Conservation (phyloP, 2,797 vertebrate species). For the Malurus leucopterus region DNA sequence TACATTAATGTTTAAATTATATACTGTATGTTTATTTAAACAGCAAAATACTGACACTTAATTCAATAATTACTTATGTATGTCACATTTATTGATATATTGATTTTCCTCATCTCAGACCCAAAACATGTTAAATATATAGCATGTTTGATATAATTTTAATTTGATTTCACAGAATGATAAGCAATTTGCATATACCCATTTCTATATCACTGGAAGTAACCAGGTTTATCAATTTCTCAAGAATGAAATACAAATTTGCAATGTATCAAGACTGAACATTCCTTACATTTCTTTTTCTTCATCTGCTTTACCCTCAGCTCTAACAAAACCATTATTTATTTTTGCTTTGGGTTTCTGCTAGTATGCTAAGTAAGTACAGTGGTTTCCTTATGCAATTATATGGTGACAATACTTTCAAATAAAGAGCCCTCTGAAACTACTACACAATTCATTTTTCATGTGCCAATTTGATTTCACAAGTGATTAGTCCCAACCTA, state of each 20-base stretch:
- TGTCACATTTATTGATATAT: background rate
- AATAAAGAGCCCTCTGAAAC: background rate
- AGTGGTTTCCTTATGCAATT: background rate
- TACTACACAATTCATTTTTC: background rate
- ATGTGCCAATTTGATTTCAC: background rate
- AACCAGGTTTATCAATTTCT: background rate
- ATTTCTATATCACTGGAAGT: background rate
- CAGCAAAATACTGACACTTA: background rate
- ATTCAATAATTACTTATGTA: background rate
- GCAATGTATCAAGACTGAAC: background rate
- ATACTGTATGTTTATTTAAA: background rate
- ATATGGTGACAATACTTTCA: background rate
- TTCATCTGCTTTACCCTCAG: background rate
- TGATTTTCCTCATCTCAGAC: background rate
- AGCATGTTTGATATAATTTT: background rate
- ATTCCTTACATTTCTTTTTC: background rate
- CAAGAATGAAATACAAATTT: background rate
- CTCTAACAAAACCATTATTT: background rate
- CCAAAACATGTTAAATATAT: background rate
- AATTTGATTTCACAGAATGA: background rate
- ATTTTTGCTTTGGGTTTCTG: background rate
- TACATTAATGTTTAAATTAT: background rate
- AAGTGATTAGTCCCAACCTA: background rate
- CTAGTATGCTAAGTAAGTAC: background rate
- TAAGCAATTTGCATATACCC: background rate